phyloP scores from a whole-genome alignment of 1,140 invertebrate genomes.

The Anoplolepis gracilipes region DNA sequence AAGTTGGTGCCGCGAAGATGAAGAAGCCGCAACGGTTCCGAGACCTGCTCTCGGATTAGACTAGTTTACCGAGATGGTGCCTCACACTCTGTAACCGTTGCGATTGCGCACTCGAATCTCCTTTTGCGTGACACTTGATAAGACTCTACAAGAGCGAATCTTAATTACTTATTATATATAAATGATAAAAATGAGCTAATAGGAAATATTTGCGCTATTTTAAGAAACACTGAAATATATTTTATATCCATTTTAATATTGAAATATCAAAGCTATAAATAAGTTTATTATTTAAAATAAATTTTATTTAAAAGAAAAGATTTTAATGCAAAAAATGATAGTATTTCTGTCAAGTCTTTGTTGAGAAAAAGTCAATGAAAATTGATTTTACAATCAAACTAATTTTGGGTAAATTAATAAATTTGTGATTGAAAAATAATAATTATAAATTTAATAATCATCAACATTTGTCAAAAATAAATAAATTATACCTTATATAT shows the following conservation, averaged over 20 bases:
- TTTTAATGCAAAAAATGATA: background rate
- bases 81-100: slow-evolving; percentile 35
- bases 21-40: slow-evolving; percentile 53
- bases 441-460: background rate
- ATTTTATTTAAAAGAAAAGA: background rate
- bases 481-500: background rate
- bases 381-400: background rate
- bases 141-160: slow-evolving; percentile 21
- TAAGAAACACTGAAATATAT: background rate
- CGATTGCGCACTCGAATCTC: slow-evolving; percentile 9
- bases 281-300: background rate
- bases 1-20: slow-evolving; percentile 43
- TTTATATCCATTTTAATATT: background rate
- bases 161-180: background rate
- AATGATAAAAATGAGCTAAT: background rate
- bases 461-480: background rate
- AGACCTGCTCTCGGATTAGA: slow-evolving; percentile 51
- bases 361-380: background rate
- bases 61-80: slow-evolving; percentile 52
- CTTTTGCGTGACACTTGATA: slow-evolving; percentile 11
- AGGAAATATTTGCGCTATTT: background rate
- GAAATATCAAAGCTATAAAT: background rate
- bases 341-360: background rate
- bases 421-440: background rate
- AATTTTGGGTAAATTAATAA: background rate